Percentiles rank a stretch among this genome's conserved stretches.
phyloP scores from a whole-genome alignment of 2,888 invertebrate species.

The Sesamia inferens region DNA sequence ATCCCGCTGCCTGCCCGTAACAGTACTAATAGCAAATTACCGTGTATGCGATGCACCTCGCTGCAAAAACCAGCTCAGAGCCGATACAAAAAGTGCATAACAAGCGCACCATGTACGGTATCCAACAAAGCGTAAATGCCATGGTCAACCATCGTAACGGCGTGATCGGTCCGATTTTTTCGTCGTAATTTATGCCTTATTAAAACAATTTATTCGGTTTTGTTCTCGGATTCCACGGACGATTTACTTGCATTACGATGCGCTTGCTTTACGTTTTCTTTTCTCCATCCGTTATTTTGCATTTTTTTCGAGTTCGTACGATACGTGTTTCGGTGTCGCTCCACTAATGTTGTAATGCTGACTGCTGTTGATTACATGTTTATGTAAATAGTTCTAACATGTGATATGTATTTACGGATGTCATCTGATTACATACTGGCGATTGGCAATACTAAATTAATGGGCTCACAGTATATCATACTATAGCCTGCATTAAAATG shows the following conservation, averaged over 20 bases:
- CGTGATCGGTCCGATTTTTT: constrained; percentile 81
- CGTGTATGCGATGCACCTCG: constrained; percentile 66
- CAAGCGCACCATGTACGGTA: constrained; percentile 80
- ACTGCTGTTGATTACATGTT: constrained; percentile 48
- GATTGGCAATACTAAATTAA: constrained; percentile 6
- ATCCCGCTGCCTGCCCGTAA: constrained; percentile 71
- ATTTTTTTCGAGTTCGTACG: constrained; percentile 69
- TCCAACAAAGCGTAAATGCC: constrained; percentile 88
- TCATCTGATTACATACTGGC: constrained; percentile 8
- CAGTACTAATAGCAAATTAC: constrained; percentile 75
- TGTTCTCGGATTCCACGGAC: constrained; percentile 83
- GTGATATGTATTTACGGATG: constrained; percentile 21
- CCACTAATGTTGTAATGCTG: constrained; percentile 57
- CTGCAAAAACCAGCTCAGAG: constrained; percentile 69
- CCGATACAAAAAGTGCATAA: constrained; percentile 82
- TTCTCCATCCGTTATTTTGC: constrained; percentile 80
- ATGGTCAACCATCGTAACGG: constrained; percentile 87
- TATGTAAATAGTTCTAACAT: constrained; percentile 57
- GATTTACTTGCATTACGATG: constrained; percentile 82
- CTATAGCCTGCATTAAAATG: constrained; percentile 4
- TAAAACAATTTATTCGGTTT: constrained; percentile 87
- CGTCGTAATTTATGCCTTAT: constrained; percentile 85
- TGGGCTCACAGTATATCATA: background rate
- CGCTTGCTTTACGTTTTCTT: constrained; percentile 80
- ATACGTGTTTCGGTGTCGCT: constrained; percentile 53